phyloP scores from a whole-genome alignment of 2,113 vertebrate species.

The Platichthys stellatus region DNA sequence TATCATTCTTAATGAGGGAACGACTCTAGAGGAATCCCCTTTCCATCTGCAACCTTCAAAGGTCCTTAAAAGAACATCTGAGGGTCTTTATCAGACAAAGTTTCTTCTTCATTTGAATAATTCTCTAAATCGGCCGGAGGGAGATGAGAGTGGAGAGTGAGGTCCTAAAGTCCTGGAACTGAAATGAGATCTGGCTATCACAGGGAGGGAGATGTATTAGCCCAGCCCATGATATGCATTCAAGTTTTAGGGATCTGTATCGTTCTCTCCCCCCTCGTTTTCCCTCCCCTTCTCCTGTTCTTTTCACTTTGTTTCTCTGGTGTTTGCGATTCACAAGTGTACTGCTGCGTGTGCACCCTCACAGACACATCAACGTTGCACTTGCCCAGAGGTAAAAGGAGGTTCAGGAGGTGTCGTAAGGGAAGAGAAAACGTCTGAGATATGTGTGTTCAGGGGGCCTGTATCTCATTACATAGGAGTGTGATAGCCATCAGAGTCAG shows the following conservation, averaged over 20 bases:
- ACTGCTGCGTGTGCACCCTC: conserved; percentile 1
- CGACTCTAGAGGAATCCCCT: conserved; percentile 71
- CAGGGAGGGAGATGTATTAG: conserved; percentile 37
- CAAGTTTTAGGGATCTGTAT: conserved; percentile 57
- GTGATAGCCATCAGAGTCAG: conserved; percentile 92
- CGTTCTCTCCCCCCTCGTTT: not conserved
- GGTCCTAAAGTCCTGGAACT: conserved; percentile 71
- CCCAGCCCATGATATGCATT: conserved; percentile 62
- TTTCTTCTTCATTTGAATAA: conserved; percentile 80
- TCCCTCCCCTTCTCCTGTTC: not conserved
- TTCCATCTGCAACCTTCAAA: conserved; percentile 78
- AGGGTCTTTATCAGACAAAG: conserved; percentile 77
- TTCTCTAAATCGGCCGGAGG: conserved; percentile 74
- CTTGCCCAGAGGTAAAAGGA: conserved; percentile 54
- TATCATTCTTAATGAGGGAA: conserved; percentile 77
- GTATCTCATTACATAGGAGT: conserved; percentile 88
- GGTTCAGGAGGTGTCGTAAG: conserved; percentile 66
- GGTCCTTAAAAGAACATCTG: conserved; percentile 75
- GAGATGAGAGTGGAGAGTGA: conserved; percentile 67
- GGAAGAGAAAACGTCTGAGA: conserved; percentile 52
- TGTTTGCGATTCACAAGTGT: conserved; percentile 12
- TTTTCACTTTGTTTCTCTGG: conserved; percentile 1
- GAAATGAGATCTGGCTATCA: conserved; percentile 74
- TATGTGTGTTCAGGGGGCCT: conserved; percentile 63
- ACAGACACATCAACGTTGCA: conserved; percentile 32